Evolutionary conservation across 1,140 invertebrate species (phyloP).

Genomic region (Rhynchophorus ferrugineus): DNA sequence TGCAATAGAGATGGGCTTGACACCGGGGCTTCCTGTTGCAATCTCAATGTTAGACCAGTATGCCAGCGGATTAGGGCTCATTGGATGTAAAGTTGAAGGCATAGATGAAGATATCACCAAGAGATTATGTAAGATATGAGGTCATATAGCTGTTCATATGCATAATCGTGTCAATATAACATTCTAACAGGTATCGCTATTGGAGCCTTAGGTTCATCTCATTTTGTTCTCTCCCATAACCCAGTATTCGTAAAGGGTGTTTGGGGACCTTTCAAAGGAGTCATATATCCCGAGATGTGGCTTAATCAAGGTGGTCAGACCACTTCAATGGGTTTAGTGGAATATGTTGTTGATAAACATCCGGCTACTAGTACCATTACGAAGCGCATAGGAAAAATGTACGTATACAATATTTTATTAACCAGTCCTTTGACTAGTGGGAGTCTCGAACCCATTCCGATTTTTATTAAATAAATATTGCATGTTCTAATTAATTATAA

Average conservation of each 20-base stretch:
- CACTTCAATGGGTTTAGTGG: constrained; percentile 75
- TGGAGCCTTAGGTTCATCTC: constrained; percentile 84
- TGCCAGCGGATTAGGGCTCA: constrained; percentile 81
- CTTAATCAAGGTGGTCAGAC: constrained; percentile 90
- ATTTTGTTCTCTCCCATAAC: constrained; percentile 73
- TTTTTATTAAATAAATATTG: no score
- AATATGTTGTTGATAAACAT: constrained; percentile 77
- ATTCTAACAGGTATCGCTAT: constrained; percentile 76
- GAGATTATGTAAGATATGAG: constrained; percentile 45
- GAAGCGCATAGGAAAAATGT: constrained; percentile 40
- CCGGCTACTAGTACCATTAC: constrained; percentile 51
- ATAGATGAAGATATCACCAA: constrained; percentile 49
- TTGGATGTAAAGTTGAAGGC: constrained; percentile 53
- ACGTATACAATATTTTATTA: constrained; percentile 30
- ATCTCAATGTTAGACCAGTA: constrained; percentile 90
- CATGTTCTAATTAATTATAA: no score
- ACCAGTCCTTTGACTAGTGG: neutral
- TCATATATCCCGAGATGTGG: constrained; percentile 79
- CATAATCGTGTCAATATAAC: no score
- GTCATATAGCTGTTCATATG: no score
- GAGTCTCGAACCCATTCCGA: neutral
- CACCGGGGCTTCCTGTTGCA: constrained; percentile 66
- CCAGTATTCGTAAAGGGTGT: constrained; percentile 70
- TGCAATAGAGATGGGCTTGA: constrained; percentile 63
- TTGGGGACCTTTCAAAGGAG: constrained; percentile 91